Evolutionary conservation across 2,797 vertebrate species (phyloP).

Genomic region (Xiphophorus birchmanni): DNA sequence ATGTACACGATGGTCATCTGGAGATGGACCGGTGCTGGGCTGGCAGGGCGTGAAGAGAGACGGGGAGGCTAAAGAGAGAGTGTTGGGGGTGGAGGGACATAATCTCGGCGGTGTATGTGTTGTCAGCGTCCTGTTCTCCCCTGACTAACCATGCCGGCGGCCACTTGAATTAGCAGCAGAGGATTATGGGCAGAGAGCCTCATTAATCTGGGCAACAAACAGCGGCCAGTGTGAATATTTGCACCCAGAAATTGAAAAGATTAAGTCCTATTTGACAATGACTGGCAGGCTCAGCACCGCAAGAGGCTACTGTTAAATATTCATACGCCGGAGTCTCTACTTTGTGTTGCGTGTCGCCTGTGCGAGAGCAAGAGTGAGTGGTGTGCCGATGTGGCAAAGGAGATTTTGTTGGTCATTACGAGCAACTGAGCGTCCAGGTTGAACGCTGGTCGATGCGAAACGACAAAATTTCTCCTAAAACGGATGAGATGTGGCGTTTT

Average conservation of each 20-base stretch:
- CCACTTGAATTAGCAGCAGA: constrained; percentile 99
- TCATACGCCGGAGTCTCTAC: constrained; percentile 85
- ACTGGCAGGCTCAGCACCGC: constrained; percentile 93
- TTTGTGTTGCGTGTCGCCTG: constrained; percentile 24
- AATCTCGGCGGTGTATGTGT: constrained; percentile 88
- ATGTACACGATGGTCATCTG: constrained; percentile 26
- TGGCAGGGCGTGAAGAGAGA: constrained; percentile 17
- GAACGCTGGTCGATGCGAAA: constrained; percentile 14
- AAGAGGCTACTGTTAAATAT: constrained; percentile 99
- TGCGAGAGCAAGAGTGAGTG: constrained; percentile 22
- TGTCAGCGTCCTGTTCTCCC: constrained; percentile 85
- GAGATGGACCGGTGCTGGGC: constrained; percentile 24
- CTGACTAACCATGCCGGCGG: constrained; percentile 86
- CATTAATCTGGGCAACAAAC: constrained; percentile 99
- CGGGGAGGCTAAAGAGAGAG: constrained; percentile 12
- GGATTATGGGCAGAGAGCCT: constrained; percentile 97
- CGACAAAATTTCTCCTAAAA: neutral
- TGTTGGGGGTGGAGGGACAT: constrained; percentile 53
- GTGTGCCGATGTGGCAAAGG: constrained; percentile 33
- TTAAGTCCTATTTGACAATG: constrained; percentile 99
- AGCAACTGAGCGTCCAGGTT: constrained; percentile 8
- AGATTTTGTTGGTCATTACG: constrained; percentile 13
- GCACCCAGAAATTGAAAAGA: constrained; percentile 99
- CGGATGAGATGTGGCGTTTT: neutral
- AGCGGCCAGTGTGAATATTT: constrained; percentile 99